A percentile compares a stretch with the other conserved stretches of the same genome.
These are phyloP conservation scores for Acrocephalus arundinaceus DNA, from an alignment of 2,113 vertebrate genomes.

Conservation along the genomic window DNA sequence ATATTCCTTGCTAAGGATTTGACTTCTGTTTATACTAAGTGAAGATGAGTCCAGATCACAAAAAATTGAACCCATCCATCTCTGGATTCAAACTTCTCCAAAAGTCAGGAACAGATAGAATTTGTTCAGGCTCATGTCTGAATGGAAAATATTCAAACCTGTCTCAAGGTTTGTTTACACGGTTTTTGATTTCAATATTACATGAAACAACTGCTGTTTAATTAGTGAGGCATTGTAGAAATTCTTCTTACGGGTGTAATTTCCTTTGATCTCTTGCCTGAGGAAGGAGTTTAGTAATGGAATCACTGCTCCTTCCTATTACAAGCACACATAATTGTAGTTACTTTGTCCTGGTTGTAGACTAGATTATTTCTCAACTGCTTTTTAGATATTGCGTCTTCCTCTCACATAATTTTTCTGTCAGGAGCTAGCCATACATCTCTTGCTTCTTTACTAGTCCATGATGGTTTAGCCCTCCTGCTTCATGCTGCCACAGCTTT, in stretches of 20 bases:
- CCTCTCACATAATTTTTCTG: not conserved
- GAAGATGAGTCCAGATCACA: not conserved
- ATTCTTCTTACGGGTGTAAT: conserved; percentile 57
- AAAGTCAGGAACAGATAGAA: not conserved
- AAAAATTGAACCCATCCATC: not conserved
- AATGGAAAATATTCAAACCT: conserved; percentile 26
- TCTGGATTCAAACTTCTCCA: not conserved
- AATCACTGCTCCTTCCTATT: conserved; percentile 10
- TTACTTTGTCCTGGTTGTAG: not conserved
- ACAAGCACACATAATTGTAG: not conserved
- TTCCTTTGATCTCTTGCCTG: conserved; percentile 56
- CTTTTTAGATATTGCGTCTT: not conserved
- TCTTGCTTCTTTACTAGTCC: not conserved
- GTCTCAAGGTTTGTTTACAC: conserved; percentile 46
- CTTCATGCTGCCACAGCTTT: not conserved
- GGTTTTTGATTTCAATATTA: conserved; percentile 44
- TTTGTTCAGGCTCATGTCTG: conserved; percentile 31
- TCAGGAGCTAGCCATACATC: not conserved
- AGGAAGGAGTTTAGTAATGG: conserved; percentile 44
- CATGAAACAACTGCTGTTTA: conserved; percentile 37
- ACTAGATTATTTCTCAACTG: not conserved
- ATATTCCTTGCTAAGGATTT: not conserved
- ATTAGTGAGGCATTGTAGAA: conserved; percentile 43
- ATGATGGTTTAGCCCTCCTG: not conserved
- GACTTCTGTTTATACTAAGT: not conserved